Evolutionary conservation across 2,113 vertebrate genomes (phyloP), one percentile per base, ranked within the genome.

Genomic region (Phyllopteryx taeniolatus): DNA sequence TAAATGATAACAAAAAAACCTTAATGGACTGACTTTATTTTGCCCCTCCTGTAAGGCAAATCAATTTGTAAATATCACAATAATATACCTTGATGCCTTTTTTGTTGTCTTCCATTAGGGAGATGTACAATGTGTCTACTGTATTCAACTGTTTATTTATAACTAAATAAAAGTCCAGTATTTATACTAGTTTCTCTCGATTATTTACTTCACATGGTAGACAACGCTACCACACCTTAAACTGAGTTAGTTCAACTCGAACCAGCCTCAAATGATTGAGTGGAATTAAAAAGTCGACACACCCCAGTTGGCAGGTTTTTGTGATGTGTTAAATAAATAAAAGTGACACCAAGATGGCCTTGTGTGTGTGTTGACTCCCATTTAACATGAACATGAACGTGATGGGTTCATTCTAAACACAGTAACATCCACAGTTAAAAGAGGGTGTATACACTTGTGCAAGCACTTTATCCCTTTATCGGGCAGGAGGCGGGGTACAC

Each of bases 71-170:
- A 82, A 91, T 90, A 91, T 91, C 81, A 86, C 76, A 90, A 88
- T 89, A 91, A 66, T 17, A 93, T 91, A 88, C 93, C 93, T 92
- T 85, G 86, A 91, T 92, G 92, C 92, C 91, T 94, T 92, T 49
- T 92, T 77, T 88, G 90, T 92, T 91, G 88, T 92, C 91, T 93
- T 88, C 89, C 81, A 73, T 73, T 84, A 79, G 77, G 91, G 84
- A 90, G 90, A 87, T 84, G 81, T 83, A 89, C 73, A 88, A 84
- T 93, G 91, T 92, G 85, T 22, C 89, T 88, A 89, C 17, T 61
- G 59, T 61, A 61, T 82, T 88, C 90, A 87, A 84, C 62, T 85
- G 84, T 60, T 60, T 92, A 93, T 94, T 93, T 93, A 91, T 93
- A 93, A 90, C 85, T 87, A 83, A 91, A 93, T 90, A 90, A 93